Percentiles rank a stretch among this genome's conserved stretches.
These are phyloP conservation scores for Heteronetta atricapilla DNA, from an alignment of 2,113 vertebrate species.

Conservation along the genomic window DNA sequence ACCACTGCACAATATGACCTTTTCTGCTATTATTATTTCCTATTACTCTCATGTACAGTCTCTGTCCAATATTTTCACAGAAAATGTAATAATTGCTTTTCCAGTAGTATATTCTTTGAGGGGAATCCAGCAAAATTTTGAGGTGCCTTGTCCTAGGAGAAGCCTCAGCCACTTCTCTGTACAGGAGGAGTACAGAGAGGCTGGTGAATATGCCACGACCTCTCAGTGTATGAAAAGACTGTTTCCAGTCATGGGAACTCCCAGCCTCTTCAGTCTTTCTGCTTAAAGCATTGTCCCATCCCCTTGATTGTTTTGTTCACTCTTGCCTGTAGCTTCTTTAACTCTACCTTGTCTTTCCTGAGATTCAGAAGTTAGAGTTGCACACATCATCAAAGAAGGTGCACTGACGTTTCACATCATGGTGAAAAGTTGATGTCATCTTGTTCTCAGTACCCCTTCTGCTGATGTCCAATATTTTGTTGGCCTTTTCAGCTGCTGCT, in stretches of 20 bases:
- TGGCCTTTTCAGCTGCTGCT: background rate
- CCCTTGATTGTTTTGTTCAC: background rate
- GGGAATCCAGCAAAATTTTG: background rate
- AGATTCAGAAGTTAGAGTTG: background rate
- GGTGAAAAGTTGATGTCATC: background rate
- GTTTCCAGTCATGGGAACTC: background rate
- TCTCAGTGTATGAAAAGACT: background rate
- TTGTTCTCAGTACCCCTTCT: background rate
- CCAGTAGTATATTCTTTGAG: background rate
- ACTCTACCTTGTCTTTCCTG: background rate
- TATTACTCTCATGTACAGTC: background rate
- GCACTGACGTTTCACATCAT: background rate
- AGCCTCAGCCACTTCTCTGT: background rate
- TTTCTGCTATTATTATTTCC: background rate
- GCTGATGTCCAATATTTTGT: background rate
- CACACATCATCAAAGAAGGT: background rate
- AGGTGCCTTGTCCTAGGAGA: background rate
- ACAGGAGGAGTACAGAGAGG: background rate
- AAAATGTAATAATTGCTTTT: background rate
- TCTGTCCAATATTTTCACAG: background rate
- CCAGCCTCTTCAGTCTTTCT: background rate
- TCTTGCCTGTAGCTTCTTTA: background rate
- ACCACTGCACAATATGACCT: background rate
- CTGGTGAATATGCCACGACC: rapidly evolving
- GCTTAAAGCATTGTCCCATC: background rate